A percentile compares a stretch with the other conserved stretches of the same genome.
These are phyloP conservation scores for Papilio helenus DNA, from an alignment of 1,140 invertebrate species.

Conservation along the genomic window DNA sequence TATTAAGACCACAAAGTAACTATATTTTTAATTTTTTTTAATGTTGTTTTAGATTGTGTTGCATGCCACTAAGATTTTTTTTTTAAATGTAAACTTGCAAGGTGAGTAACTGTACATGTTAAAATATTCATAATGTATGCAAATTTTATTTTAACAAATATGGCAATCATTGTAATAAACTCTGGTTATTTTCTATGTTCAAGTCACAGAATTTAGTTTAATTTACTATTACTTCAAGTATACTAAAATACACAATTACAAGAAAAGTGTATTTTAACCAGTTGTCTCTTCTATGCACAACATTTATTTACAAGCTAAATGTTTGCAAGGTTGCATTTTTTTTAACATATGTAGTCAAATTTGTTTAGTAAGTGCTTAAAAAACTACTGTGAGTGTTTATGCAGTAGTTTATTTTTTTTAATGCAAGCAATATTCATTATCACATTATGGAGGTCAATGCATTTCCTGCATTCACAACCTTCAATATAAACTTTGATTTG, in stretches of 20 bases:
- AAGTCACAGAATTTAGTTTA: too few relatives aligned
- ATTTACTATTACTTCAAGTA: not conserved
- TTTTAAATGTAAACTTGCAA: too few relatives aligned
- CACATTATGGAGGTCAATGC: slow-evolving; percentile 21
- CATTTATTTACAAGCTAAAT: not conserved
- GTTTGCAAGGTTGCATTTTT: not conserved
- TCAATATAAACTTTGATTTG: not conserved
- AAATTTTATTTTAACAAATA: too few relatives aligned
- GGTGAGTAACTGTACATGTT: too few relatives aligned
- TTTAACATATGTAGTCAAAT: not conserved
- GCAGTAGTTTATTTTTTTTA: not conserved
- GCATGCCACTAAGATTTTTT: too few relatives aligned
- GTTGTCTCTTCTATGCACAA: not conserved
- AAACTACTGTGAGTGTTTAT: not conserved
- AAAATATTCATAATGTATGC: too few relatives aligned
- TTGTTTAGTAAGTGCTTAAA: not conserved
- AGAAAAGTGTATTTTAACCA: not conserved
- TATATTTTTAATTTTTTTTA: not conserved
- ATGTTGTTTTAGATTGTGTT: not conserved
- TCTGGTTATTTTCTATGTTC: too few relatives aligned
- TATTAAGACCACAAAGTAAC: slow-evolving; percentile 81
- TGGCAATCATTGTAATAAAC: too few relatives aligned
- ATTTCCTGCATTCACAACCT: slow-evolving; percentile 17
- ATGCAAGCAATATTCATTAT: slow-evolving; percentile 10
- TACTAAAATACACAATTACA: not conserved